Base-by-base conservation (phyloP, 37 sponge, comb jelly and placozoan genomes). In the Beroe ovata region DNA sequence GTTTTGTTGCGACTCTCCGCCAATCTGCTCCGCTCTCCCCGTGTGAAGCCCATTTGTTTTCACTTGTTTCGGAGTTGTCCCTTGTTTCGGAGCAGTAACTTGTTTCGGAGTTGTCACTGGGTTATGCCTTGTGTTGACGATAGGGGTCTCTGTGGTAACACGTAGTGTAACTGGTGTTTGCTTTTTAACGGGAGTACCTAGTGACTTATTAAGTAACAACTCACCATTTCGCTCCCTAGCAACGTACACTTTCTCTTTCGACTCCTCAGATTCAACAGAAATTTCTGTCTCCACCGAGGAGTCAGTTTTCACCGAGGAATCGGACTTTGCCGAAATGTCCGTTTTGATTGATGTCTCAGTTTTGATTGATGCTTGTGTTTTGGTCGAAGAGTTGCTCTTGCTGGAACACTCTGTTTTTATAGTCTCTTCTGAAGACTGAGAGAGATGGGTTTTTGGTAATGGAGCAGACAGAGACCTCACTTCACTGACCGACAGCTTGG, bases 401-500 rank as follows among this genome's bases (percentile, higher is more conserved):
- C 6, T 30, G 35, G 84, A 77, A 77, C 18, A 32, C 54, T 77
- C 84, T 6, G 84, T 77, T 19, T 30, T 30, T 18, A 77, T 77
- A 35, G 54, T 77, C 25, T 39, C 22, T 3, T 77, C 84, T 28
- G 84, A 77, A 20, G 54, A 4, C 26, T 41, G 19, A 4, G 54
- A 47, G 54, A 34, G 69, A 0, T 39, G 14, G 3, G 42, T 39
- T 36, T 77, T 77, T 40, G 84, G 54, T 1, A 77, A 21, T 2
- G 84, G 84, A 41, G 84, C 84, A 42, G 84, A 77, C 1, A 77
- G 36, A 42, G 84, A 77, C 47, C 84, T 38, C 4, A 54, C 28
- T 36, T 35, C 38, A 19, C 38, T 35, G 0, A 77, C 84, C 16
- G 84, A 41, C 19, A 77, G 28, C 19, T 21, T 25, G 2, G 84